phyloP scores from a whole-genome alignment of 2,797 vertebrate genomes.

The Coregonus sp. region DNA sequence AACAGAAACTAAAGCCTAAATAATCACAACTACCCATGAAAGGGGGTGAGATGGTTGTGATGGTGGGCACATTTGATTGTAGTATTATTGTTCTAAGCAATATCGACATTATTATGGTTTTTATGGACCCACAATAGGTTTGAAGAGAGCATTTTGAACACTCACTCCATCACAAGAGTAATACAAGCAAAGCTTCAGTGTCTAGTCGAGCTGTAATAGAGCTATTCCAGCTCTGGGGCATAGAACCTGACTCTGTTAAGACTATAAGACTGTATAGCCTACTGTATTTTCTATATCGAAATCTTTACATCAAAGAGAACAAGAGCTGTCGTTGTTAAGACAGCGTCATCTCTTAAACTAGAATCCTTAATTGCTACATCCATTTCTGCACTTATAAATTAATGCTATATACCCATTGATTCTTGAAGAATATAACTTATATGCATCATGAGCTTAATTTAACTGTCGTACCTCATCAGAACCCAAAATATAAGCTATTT shows the following conservation, averaged over 20 bases:
- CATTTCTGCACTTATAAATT: too few relatives aligned
- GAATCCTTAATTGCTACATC: too few relatives aligned
- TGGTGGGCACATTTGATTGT: background rate
- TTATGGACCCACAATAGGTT: background rate
- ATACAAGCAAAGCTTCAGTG: background rate
- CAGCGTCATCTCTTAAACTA: too few relatives aligned
- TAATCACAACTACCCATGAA: background rate
- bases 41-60: slow-evolving; percentile 9
- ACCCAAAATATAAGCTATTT: too few relatives aligned
- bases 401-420: too few relatives aligned
- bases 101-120: background rate
- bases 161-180: background rate
- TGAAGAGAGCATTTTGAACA: background rate
- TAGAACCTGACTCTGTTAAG: background rate
- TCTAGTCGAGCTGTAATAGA: background rate
- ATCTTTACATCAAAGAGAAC: too few relatives aligned
- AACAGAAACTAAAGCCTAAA: background rate
- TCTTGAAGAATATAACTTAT: too few relatives aligned
- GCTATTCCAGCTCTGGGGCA: background rate
- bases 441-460: too few relatives aligned
- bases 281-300: background rate
- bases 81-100: background rate
- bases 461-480: too few relatives aligned
- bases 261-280: background rate
- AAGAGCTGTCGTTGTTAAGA: too few relatives aligned